Evolutionary conservation across 2,888 invertebrate genomes (phyloP), one percentile per base, ranked within the genome.

Genomic region (Drosophila helvetica): DNA sequence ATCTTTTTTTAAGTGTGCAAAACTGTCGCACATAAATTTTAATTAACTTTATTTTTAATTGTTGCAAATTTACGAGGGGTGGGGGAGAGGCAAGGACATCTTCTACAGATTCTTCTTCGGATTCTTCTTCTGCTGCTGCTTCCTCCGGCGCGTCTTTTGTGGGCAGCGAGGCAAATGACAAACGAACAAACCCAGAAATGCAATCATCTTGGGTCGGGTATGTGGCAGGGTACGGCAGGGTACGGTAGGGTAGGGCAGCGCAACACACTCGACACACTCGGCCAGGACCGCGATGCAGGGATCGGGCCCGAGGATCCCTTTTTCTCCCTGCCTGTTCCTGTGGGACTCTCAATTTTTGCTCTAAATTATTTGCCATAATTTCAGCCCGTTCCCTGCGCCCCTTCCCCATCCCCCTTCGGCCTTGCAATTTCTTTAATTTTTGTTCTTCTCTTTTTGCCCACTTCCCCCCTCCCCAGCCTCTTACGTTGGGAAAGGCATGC

Each of bases 341-440:
- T 71, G 79, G 57, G 55, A 54, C 69, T 62, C 74, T 77, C 79
- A 80, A 85, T 75, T 86, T 86, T 63, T 88, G 89, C 87, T 89
- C 89, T 89, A 84, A 89, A 89, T 90, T 89, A 89, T 89, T 90
- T 89, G 89, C 88, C 80, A 90, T 89, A 74, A 87, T 85, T 90
- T 85, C 78, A 77, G 77, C 57, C 68, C 77, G 74, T 42, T 73
- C 74, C 65, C 47, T 47, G 38, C 75, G 74, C 50, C 67, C 75
- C 73, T 30, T 75, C 71, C 60, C 30, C 66, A n/a, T 52, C 71
- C 67, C 77, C 73, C 64, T 38, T n/a, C 2, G 38, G 38, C 7
- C 7, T 1, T 75, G 74, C 81, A 77, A 79, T 77, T 67, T 43
- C 22, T 52, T 52, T 22, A 33, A 22, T 57, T 63, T 54, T 55